These are phyloP conservation scores for Nematostella vectensis DNA, from an alignment of 92 coral and sea anemone species.

Conservation along the genomic window DNA sequence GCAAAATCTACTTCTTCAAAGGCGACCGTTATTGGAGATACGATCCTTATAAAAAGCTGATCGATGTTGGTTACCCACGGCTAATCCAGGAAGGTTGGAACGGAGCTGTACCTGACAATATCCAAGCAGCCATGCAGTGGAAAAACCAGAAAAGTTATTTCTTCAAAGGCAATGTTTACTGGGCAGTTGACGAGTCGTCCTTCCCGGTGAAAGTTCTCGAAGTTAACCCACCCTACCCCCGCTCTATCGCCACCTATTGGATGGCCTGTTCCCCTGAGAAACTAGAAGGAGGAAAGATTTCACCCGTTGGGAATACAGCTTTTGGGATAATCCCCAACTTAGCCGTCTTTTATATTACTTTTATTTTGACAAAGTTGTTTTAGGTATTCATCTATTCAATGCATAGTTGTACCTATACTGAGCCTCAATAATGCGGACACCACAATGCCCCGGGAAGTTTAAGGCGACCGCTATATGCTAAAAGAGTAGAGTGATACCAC, in stretches of 20 bases:
- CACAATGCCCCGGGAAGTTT: too few relatives aligned
- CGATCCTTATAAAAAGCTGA: constrained; percentile 10
- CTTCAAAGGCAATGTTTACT: constrained; percentile 68
- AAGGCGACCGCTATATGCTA: too few relatives aligned
- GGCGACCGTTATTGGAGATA: constrained; percentile 66
- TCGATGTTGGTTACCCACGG: constrained; percentile 46
- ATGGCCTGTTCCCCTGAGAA: constrained; percentile 38
- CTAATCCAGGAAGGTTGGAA: constrained; percentile 47
- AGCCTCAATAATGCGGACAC: too few relatives aligned
- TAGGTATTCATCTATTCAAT: constrained; percentile 2
- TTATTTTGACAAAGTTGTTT: constrained; percentile 8
- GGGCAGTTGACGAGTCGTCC: constrained; percentile 46
- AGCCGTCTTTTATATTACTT: not conserved
- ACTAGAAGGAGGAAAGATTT: constrained; percentile 17
- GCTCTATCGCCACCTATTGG: constrained; percentile 43
- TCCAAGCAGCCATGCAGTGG: constrained; percentile 82
- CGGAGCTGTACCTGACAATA: constrained; percentile 40
- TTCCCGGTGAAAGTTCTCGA: constrained; percentile 11
- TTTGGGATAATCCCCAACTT: constrained; percentile 10
- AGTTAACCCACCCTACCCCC: constrained; percentile 32
- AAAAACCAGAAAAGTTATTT: constrained; percentile 64
- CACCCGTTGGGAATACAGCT: constrained; percentile 18
- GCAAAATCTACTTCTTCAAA: constrained; percentile 54
- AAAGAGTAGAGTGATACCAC: too few relatives aligned
- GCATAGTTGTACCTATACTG: too few relatives aligned